These are phyloP conservation scores for Ellobius talpinus DNA, from an alignment of 2,113 vertebrate species.

Conservation along the genomic window DNA sequence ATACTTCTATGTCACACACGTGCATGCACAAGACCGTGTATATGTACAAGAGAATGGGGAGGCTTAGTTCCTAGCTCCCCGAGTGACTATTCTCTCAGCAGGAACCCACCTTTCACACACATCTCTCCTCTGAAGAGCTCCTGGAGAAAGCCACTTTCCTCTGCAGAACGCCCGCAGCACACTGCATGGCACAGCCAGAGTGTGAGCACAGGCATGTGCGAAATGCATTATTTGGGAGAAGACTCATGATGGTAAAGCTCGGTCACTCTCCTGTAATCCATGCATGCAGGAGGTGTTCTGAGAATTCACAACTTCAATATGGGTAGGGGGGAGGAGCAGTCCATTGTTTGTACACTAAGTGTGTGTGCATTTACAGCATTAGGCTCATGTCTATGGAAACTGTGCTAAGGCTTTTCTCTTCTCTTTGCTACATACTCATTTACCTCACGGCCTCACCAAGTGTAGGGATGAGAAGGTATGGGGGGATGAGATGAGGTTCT, in stretches of 20 bases:
- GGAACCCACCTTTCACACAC: background rate
- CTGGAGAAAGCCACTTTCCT: background rate
- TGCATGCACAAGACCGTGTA: background rate
- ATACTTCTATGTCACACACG: background rate
- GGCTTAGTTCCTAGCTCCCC: background rate
- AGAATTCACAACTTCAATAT: slow-evolving; percentile 79
- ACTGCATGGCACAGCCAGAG: background rate
- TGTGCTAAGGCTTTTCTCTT: background rate
- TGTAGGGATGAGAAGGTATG: background rate
- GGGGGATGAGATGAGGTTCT: background rate
- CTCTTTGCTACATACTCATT: background rate
- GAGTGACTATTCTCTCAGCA: background rate
- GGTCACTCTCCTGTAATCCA: slow-evolving; percentile 73
- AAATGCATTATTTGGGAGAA: background rate
- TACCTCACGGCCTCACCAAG: background rate
- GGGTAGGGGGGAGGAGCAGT: slow-evolving; percentile 75
- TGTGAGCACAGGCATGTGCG: background rate
- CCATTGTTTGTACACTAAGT: slow-evolving; percentile 11
- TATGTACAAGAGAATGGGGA: background rate
- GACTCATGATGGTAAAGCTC: slow-evolving; percentile 55
- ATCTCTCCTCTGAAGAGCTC: background rate
- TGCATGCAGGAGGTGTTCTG: slow-evolving; percentile 75
- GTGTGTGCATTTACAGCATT: background rate
- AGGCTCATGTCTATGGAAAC: background rate
- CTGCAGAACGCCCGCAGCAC: background rate